Percentiles rank a stretch among this genome's conserved stretches.
Evolutionary conservation across 2,113 vertebrate species (phyloP).

Genomic region (Brachypodius melanocephalos): DNA sequence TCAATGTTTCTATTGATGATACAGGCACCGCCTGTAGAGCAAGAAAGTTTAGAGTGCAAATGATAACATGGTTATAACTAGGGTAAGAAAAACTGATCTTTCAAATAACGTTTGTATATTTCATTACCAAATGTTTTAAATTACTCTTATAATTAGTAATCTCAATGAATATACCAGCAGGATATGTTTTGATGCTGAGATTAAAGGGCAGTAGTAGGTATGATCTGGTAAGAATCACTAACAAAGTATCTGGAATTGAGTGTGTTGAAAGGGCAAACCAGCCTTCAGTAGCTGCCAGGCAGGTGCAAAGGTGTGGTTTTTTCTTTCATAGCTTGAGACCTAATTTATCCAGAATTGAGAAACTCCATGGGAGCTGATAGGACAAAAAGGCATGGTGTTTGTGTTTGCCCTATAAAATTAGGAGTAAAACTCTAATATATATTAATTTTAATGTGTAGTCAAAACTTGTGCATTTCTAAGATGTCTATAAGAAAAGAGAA

Average conservation of each 20-base stretch:
- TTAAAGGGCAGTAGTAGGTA: not conserved
- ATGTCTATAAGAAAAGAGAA: not conserved
- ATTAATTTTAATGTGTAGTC: not conserved
- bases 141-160: not conserved
- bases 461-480: not conserved
- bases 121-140: not conserved
- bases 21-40: not conserved
- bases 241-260: not conserved
- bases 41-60: not conserved
- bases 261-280: not conserved
- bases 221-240: not conserved
- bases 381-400: not conserved
- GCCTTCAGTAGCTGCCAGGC: not conserved
- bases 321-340: not conserved
- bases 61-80: not conserved
- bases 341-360: not conserved
- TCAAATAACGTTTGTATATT: not conserved
- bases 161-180: not conserved
- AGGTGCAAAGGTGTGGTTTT: not conserved
- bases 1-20: not conserved
- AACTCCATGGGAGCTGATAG: not conserved
- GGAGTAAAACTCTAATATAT: not conserved
- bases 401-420: not conserved
- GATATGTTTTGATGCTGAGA: not conserved
- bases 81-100: not conserved